Conservation (phyloP, 2,797 vertebrate species). For the Amniataba percoides region DNA sequence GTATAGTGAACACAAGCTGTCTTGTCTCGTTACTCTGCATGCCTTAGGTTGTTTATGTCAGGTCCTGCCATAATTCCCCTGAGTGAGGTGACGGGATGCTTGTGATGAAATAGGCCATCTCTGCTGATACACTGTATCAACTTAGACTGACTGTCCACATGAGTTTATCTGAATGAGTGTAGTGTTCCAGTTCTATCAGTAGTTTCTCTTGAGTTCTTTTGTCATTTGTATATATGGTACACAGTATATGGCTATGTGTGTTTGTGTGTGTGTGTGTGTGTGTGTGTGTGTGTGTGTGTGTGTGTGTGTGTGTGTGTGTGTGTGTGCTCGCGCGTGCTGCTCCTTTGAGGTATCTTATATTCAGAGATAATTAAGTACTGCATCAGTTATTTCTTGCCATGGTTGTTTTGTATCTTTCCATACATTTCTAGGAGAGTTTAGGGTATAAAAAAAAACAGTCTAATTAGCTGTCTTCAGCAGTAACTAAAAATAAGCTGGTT, state of each 20-base stretch:
- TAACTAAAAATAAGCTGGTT: conserved; percentile 16
- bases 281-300: no score
- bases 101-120: conserved; percentile 35
- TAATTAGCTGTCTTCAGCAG: background rate
- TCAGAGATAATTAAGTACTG: conserved; percentile 20
- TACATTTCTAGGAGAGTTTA: background rate
- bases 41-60: conserved; percentile 48
- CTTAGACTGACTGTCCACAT: conserved; percentile 29
- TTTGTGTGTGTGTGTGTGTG: no score
- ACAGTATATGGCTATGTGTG: no score
- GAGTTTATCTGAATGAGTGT: conserved; percentile 15
- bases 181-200: conserved; percentile 17
- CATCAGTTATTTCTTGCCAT: conserved; percentile 2
- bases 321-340: no score
- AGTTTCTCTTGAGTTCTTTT: background rate
- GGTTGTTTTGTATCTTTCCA: conserved; percentile 1
- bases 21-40: conserved; percentile 34
- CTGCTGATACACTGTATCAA: conserved; percentile 31
- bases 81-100: conserved; percentile 8
- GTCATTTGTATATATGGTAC: background rate
- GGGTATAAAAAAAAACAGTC: background rate
- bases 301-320: no score
- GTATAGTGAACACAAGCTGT: conserved; percentile 9
- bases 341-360: conserved; percentile 1
- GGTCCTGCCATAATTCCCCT: background rate